These are phyloP conservation scores for Heliconius aoede DNA, from an alignment of 2,888 invertebrate species.

Conservation along the genomic window DNA sequence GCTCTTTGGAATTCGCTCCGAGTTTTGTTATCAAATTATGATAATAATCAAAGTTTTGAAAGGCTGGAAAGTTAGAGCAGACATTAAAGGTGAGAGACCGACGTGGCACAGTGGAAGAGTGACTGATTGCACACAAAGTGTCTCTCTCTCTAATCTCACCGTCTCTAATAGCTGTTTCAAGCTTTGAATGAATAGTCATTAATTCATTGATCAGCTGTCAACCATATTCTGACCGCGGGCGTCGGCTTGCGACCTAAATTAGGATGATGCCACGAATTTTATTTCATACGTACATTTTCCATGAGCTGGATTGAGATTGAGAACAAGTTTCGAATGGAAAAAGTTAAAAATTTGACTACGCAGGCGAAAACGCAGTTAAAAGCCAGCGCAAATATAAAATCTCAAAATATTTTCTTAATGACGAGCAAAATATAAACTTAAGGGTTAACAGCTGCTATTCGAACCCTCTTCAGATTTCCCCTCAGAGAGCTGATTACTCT, in stretches of 20 bases:
- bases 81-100: background rate
- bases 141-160: too few relatives aligned
- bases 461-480: slow-evolving; percentile 5
- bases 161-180: too few relatives aligned
- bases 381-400: background rate
- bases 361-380: background rate
- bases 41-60: slow-evolving; percentile 6
- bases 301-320: too few relatives aligned
- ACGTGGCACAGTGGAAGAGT: too few relatives aligned
- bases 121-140: too few relatives aligned
- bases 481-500: background rate
- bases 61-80: background rate
- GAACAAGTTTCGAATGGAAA: too few relatives aligned
- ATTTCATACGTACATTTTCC: too few relatives aligned
- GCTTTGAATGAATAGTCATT: too few relatives aligned
- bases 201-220: too few relatives aligned
- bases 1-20: background rate
- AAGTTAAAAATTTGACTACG: too few relatives aligned
- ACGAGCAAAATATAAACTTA: background rate
- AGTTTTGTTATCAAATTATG: slow-evolving; percentile 16
- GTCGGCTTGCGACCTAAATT: background rate
- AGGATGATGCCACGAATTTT: too few relatives aligned
- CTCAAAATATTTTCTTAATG: background rate
- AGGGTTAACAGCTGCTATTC: slow-evolving; percentile 7
- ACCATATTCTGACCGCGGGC: too few relatives aligned